A percentile compares a stretch with the other conserved stretches of the same genome.
Evolutionary conservation across 1,140 invertebrate species (phyloP).

Genomic region (Drosophila mayri): DNA sequence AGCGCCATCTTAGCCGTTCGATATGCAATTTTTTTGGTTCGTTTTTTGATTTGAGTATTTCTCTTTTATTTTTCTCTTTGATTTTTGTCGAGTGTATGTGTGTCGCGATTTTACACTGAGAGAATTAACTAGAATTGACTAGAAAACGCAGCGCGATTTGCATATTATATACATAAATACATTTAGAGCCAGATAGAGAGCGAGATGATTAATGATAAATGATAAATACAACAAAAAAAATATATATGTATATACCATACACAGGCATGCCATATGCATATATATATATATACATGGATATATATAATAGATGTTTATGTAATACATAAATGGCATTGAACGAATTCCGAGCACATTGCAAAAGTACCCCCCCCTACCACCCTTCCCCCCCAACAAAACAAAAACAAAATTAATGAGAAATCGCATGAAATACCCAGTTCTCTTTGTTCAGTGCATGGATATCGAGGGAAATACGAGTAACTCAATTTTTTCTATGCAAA

Average conservation of each 20-base stretch:
- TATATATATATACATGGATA: conserved; percentile 43
- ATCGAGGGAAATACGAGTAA: conserved; percentile 23
- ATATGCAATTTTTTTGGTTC: conserved; percentile 21
- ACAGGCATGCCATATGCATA: conserved; percentile 34
- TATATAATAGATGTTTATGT: conserved; percentile 71
- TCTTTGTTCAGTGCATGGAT: conserved; percentile 17
- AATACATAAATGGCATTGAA: conserved; percentile 60
- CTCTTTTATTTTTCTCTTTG: background rate
- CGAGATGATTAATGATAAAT: conserved; percentile 23
- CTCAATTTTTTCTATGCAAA: conserved; percentile 48
- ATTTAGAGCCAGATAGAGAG: conserved; percentile 44
- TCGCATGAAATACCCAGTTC: conserved; percentile 25
- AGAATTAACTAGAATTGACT: conserved; percentile 47
- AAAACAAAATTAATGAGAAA: background rate
- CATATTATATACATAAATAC: conserved; percentile 47
- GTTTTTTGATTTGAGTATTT: too few relatives aligned
- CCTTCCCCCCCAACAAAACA: background rate
- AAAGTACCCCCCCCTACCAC: background rate
- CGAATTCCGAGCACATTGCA: conserved; percentile 58
- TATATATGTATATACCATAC: conserved; percentile 43
- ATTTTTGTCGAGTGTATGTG: conserved; percentile 6
- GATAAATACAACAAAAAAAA: background rate
- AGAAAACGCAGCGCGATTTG: conserved; percentile 68
- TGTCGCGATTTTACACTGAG: conserved; percentile 21
- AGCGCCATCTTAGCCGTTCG: conserved; percentile 54